Percentiles rank a stretch among this genome's conserved stretches.
phyloP scores from a whole-genome alignment of 2,888 invertebrate genomes.

The Plutella xylostella region DNA sequence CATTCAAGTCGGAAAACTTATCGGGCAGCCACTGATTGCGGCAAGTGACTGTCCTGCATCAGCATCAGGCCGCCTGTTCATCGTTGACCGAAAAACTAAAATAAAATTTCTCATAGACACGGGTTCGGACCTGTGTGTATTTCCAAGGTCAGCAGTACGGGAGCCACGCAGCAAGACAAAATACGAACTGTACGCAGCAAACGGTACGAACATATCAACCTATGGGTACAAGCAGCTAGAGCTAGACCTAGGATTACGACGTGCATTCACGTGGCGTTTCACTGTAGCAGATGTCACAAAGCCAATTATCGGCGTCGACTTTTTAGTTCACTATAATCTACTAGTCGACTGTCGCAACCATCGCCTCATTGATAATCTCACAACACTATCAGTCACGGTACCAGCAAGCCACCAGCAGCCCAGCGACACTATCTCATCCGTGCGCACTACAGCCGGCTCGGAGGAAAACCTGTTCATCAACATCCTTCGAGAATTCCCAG shows the following conservation, averaged over 20 bases:
- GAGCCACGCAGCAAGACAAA: conserved; percentile 13
- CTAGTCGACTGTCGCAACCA: conserved; percentile 22
- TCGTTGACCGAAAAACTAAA: conserved; percentile 20
- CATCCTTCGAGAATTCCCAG: conserved; percentile 7
- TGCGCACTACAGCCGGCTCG: not conserved
- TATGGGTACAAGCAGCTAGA: conserved; percentile 8
- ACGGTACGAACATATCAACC: conserved; percentile 21
- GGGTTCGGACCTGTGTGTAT: conserved; percentile 20
- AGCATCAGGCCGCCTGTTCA: conserved; percentile 21
- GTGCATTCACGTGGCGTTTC: conserved; percentile 23
- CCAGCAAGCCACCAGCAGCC: conserved; percentile 3
- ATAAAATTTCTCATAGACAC: conserved; percentile 20
- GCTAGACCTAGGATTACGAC: conserved; percentile 1
- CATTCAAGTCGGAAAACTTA: conserved; percentile 14
- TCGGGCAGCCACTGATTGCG: conserved; percentile 19
- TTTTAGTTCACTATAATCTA: conserved; percentile 21
- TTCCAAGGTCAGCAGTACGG: conserved; percentile 11
- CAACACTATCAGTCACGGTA: conserved; percentile 5
- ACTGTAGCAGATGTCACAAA: conserved; percentile 24
- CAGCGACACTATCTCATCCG: conserved; percentile 1
- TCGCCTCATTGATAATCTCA: conserved; percentile 14
- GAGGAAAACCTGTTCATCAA: conserved; percentile 9
- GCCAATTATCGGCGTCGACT: conserved; percentile 28
- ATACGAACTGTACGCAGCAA: conserved; percentile 27
- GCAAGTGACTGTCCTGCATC: conserved; percentile 19